Conservation (phyloP, 1,140 invertebrate species). For the Eupeodes corollae region DNA sequence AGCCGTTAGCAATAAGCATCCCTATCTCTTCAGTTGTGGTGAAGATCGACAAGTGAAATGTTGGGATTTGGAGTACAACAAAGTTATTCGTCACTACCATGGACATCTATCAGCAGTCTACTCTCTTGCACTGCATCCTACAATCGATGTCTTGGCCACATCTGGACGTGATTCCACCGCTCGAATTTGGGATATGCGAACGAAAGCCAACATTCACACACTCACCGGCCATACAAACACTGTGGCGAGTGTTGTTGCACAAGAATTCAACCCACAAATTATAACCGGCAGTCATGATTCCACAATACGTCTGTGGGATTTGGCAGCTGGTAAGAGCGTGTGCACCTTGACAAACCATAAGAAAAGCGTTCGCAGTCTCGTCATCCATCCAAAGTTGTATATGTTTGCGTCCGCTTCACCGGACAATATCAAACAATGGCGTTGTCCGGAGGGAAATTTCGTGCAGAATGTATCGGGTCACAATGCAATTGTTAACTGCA, state of each 20-base stretch:
- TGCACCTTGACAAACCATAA: constrained; percentile 98
- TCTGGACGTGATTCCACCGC: constrained; percentile 92
- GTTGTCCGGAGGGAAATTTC: constrained; percentile 95
- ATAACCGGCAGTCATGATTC: constrained; percentile 75
- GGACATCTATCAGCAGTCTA: constrained; percentile 97
- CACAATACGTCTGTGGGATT: constrained; percentile 90
- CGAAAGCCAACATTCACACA: constrained; percentile 96
- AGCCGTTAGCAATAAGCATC: constrained; percentile 86
- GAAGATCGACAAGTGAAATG: constrained; percentile 99
- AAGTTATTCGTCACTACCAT: constrained; percentile 97
- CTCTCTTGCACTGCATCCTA: constrained; percentile 86
- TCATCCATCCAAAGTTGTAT: constrained; percentile 84
- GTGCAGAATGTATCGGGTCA: constrained; percentile 96
- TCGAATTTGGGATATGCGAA: constrained; percentile 97
- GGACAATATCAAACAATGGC: constrained; percentile 99
- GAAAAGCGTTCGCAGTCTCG: constrained; percentile 88
- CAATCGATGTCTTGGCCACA: constrained; percentile 88
- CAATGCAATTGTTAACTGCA: constrained; percentile 94
- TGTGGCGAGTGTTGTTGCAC: constrained; percentile 85
- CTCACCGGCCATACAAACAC: constrained; percentile 96
- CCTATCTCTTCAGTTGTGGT: constrained; percentile 96
- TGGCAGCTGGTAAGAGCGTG: constrained; percentile 88
- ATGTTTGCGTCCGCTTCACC: constrained; percentile 97
- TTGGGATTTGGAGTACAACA: constrained; percentile 99
- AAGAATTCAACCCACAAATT: constrained; percentile 85